Base-by-base conservation (phyloP, 2,113 vertebrate species). In the Regulus satrapa region DNA sequence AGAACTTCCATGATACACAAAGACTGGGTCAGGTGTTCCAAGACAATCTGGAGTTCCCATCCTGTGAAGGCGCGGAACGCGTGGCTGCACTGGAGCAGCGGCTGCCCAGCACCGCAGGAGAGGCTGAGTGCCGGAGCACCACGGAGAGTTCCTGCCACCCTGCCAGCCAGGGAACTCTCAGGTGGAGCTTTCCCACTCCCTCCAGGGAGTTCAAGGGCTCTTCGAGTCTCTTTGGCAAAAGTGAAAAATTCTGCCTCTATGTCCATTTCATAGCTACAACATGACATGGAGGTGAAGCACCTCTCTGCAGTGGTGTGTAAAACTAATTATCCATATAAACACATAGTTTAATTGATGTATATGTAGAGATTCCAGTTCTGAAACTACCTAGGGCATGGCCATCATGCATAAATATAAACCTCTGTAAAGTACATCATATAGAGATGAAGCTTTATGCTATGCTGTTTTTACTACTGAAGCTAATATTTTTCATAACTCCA, bases 1-100 rank as follows among this genome's bases (percentile, higher is more conserved):
- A 71, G 55, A 36, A 34, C 15, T 26, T 51, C 31, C 48, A 18
- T 2, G 25, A 15, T 2, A 9, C 28, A 26, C 11, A 49, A n/a
- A 38, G 38, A 16, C 1, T 8, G 20, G 9, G 11, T 34, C 18
- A 51, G 46, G 10, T 67, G 45, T 48, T 49, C 31, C 18, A 48
- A 26, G 0, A 29, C 18, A 9, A 9, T 31, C 21, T 14, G 20
- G 12, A 58, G n/a, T 15, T 48, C 4, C 45, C 12, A 40, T 16
- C 14, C 59, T 26, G 85, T 4, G 38, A 25, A 61, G 31, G 40
- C 2, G 14, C 11, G 2, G 67, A 25, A 21, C 0, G 0, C 0
- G 2, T 6, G 46, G 46, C 46, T 32, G 12, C 12, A 10, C 36
- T 32, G 2, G 5, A 29, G 36, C 13, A 11, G 73, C n/a, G 0